These are phyloP conservation scores for Benitochromis conjunctus DNA, from an alignment of 2,113 vertebrate genomes.

Conservation along the genomic window DNA sequence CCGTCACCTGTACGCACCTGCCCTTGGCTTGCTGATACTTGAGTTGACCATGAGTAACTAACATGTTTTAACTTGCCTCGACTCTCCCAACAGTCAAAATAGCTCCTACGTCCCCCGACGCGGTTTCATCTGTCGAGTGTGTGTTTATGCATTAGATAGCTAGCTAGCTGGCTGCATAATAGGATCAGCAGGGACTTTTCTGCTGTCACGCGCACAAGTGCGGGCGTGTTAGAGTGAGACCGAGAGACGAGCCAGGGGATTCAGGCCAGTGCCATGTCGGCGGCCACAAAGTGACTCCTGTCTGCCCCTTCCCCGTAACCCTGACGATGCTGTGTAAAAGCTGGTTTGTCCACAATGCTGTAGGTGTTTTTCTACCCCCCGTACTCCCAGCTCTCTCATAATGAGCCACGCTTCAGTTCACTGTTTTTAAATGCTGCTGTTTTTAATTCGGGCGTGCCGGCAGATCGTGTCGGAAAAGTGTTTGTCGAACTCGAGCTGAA, in stretches of 20 bases:
- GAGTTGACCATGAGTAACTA: background rate
- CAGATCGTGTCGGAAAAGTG: background rate
- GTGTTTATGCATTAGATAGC: background rate
- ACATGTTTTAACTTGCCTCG: slow-evolving; percentile 37
- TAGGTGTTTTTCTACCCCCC: too few relatives aligned
- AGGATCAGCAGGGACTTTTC: slow-evolving; percentile 46
- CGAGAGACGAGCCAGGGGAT: background rate
- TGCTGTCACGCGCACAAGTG: background rate
- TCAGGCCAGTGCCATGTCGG: background rate
- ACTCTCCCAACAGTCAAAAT: background rate
- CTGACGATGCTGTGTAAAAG: slow-evolving; percentile 7
- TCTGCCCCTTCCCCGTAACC: background rate
- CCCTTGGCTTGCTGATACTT: background rate
- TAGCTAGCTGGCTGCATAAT: slow-evolving; percentile 28
- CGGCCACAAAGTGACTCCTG: slow-evolving; percentile 1
- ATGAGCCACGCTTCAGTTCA: slow-evolving; percentile 14
- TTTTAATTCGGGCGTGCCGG: background rate
- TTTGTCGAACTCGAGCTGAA: background rate
- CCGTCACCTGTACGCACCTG: background rate
- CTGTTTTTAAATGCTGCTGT: background rate
- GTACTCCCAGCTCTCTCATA: background rate
- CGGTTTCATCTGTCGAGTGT: background rate
- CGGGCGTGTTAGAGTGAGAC: background rate
- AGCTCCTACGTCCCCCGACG: background rate
- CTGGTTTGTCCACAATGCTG: background rate